Conservation (phyloP, 2,888 invertebrate species). For the Apamea sordens region DNA sequence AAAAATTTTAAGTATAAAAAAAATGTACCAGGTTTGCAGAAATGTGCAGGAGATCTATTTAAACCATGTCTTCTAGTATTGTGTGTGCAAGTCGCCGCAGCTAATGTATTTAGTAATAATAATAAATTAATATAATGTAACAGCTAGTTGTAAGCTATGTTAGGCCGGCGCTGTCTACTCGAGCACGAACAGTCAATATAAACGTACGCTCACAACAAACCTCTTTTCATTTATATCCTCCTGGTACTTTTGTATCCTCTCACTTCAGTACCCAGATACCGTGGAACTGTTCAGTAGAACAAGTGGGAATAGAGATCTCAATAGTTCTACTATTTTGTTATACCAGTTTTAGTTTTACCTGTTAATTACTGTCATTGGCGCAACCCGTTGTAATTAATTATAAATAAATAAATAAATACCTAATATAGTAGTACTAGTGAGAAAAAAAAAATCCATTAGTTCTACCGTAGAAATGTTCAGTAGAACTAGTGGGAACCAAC, state of each 20-base stretch:
- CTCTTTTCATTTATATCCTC: constrained; percentile 31
- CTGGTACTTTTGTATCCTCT: background rate
- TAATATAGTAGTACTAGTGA: too few species aligned
- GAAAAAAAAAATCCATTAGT: too few species aligned
- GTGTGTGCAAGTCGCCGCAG: constrained; percentile 26
- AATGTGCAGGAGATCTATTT: background rate
- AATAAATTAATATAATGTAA: constrained; percentile 13
- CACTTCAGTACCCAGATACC: too few species aligned
- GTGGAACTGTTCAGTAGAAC: too few species aligned
- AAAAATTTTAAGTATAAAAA: background rate
- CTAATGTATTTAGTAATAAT: constrained; percentile 1
- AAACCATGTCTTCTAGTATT: background rate
- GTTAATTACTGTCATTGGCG: too few species aligned
- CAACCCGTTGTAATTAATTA: too few species aligned
- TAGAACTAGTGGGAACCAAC: too few species aligned
- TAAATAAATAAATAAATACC: too few species aligned
- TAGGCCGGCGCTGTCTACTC: background rate
- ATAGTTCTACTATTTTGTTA: too few species aligned
- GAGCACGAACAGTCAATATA: constrained; percentile 52
- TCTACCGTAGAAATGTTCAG: too few species aligned
- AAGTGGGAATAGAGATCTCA: too few species aligned
- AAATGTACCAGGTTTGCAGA: background rate
- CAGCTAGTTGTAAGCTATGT: constrained; percentile 21
- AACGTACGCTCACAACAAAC: constrained; percentile 36
- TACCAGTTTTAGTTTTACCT: too few species aligned